A percentile compares a stretch with the other conserved stretches of the same genome.
Evolutionary conservation across 2,797 vertebrate species (phyloP).

Genomic region (Sandelia bainsii): DNA sequence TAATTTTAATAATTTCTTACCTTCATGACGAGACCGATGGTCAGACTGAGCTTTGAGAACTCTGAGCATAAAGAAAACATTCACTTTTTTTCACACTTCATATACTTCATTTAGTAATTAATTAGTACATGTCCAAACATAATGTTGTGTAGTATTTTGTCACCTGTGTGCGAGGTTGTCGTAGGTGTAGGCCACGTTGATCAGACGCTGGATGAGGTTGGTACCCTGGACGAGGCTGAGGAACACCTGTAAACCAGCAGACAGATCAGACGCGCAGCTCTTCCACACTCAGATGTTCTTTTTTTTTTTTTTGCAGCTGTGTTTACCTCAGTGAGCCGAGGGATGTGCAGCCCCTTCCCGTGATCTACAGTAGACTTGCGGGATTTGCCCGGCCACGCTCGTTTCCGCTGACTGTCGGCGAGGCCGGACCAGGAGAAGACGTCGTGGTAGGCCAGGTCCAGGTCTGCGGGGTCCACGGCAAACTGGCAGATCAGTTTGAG

Average conservation of each 20-base stretch:
- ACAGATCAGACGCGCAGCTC: not conserved
- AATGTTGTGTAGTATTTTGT: not conserved
- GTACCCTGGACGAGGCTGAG: conserved; percentile 96
- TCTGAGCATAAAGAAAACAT: conserved; percentile 56
- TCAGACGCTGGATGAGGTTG: conserved; percentile 96
- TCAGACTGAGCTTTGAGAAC: conserved; percentile 97
- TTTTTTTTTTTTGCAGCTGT: accelerated
- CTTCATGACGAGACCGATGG: conserved; percentile 97
- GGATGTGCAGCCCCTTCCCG: conserved; percentile 94
- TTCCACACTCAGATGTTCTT: not conserved
- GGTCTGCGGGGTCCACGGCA: conserved; percentile 95
- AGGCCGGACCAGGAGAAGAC: conserved; percentile 98
- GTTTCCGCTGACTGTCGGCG: conserved; percentile 92
- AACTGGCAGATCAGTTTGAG: conserved; percentile 99
- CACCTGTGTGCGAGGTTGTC: conserved; percentile 98
- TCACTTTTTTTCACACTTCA: not conserved
- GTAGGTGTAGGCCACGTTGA: conserved; percentile 98
- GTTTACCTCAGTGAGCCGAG: conserved; percentile 93
- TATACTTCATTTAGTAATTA: no score
- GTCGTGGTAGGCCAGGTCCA: conserved; percentile 97
- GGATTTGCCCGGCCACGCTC: conserved; percentile 95
- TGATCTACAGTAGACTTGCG: conserved; percentile 94
- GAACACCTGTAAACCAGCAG: conserved; percentile 87
- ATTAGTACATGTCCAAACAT: no score
- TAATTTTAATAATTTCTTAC: conserved; percentile 77